Conservation (phyloP, 2,797 vertebrate genomes). For the Sebastes kiyomatsui region DNA sequence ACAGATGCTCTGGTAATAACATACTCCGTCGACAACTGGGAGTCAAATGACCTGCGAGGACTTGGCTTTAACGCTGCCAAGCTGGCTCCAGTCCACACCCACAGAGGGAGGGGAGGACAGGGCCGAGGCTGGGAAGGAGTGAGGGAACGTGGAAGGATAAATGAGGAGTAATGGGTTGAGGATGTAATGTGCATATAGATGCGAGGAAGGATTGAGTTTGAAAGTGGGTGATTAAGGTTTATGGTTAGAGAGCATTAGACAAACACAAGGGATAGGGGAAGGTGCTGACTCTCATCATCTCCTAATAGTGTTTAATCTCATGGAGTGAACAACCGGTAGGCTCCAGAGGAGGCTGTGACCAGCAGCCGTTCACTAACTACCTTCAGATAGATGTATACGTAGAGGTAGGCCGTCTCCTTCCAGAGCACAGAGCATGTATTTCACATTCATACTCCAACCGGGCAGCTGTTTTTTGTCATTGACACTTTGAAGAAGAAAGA, state of each 20-base stretch:
- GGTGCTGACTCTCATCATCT: constrained; percentile 3
- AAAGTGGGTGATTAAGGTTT: constrained; percentile 28
- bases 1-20: constrained; percentile 28
- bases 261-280: constrained; percentile 15
- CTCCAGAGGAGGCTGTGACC: not conserved
- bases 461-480: not conserved
- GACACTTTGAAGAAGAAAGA: not conserved
- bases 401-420: not conserved
- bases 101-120: not conserved
- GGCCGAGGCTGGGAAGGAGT: not conserved
- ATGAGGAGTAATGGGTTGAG: constrained; percentile 41
- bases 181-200: constrained; percentile 24
- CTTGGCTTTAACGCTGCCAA: not conserved
- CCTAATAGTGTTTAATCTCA: constrained; percentile 21
- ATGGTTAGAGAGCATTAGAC: constrained; percentile 14
- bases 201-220: not conserved
- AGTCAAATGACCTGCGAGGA: constrained; percentile 43
- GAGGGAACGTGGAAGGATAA: constrained; percentile 13
- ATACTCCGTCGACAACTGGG: constrained; percentile 2
- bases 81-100: not conserved
- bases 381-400: not conserved
- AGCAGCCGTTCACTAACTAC: not conserved
- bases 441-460: not conserved
- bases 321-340: not conserved
- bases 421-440: not conserved